These are phyloP conservation scores for Zoanthus gigantus DNA, from an alignment of 92 coral and sea anemone genomes.

Conservation along the genomic window DNA sequence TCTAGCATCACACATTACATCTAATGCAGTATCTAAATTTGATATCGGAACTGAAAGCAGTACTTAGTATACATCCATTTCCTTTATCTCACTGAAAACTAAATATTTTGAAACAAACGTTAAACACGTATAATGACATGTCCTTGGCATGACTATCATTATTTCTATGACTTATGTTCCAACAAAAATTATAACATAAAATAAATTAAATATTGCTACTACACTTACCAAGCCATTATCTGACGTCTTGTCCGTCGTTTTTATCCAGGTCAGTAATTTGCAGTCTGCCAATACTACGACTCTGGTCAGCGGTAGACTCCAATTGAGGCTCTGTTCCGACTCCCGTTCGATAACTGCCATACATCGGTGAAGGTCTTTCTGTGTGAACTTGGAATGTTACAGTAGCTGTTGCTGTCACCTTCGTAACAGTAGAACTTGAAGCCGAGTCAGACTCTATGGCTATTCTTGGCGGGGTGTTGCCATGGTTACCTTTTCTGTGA, in stretches of 20 bases:
- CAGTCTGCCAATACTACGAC: conserved; percentile 47
- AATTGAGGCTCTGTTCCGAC: conserved; percentile 15
- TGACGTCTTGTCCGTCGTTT: not conserved
- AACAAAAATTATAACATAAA: not conserved
- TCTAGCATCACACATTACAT: no score
- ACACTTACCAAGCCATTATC: conserved; percentile 1
- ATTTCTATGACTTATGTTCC: not conserved
- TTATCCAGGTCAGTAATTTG: conserved; percentile 45
- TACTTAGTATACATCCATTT: no score
- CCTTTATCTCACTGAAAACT: no score
- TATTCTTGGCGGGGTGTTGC: conserved; percentile 68
- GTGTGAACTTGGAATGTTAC: conserved; percentile 85
- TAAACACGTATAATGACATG: no score
- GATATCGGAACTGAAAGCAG: no score
- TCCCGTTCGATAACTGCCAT: conserved; percentile 28
- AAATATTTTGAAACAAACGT: no score
- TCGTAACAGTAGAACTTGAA: conserved; percentile 85
- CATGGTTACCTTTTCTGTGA: conserved; percentile 43
- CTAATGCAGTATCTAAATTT: no score
- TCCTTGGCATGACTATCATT: not conserved
- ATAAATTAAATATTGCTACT: not conserved
- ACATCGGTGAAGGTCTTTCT: conserved; percentile 53
- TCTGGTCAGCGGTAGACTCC: conserved; percentile 50
- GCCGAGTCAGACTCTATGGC: conserved; percentile 81
- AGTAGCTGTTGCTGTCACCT: conserved; percentile 89